phyloP scores from a whole-genome alignment of 2,113 vertebrate genomes.

The Crotophaga sulcirostris region DNA sequence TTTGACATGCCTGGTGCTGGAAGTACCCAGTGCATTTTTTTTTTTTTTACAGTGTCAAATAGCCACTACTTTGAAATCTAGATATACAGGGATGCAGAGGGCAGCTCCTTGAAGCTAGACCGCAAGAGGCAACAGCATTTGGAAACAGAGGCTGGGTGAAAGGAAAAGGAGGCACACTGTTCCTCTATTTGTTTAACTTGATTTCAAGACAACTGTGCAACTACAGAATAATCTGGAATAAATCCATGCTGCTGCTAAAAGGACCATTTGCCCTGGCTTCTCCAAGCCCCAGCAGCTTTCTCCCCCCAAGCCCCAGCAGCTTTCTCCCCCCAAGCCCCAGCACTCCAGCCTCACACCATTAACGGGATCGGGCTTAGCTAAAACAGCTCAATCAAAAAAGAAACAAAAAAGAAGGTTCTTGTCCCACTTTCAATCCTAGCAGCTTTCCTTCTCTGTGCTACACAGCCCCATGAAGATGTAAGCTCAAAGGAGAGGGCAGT shows the following conservation, averaged over 20 bases:
- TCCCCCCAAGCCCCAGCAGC: background rate
- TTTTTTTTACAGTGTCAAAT: background rate
- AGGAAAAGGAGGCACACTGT: background rate
- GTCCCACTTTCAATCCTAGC: background rate
- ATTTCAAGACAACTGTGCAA: background rate
- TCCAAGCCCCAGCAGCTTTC: fast-evolving
- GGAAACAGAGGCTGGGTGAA: background rate
- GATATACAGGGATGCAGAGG: background rate
- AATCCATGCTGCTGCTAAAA: background rate
- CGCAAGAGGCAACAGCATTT: background rate
- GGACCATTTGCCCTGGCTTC: background rate
- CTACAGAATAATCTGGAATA: background rate
- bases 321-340: background rate
- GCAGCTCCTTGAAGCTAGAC: background rate
- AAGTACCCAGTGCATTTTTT: background rate
- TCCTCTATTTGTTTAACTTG: background rate
- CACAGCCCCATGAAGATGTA: fast-evolving
- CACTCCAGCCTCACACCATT: background rate
- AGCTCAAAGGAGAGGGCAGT: background rate
- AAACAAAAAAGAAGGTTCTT: background rate
- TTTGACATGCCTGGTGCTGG: background rate
- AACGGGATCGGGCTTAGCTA: background rate
- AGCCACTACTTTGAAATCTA: background rate
- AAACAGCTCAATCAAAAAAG: fast-evolving
- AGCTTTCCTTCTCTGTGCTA: background rate